Evolutionary conservation across 2,888 invertebrate genomes (phyloP).

Genomic region (Ormyrus labotus): DNA sequence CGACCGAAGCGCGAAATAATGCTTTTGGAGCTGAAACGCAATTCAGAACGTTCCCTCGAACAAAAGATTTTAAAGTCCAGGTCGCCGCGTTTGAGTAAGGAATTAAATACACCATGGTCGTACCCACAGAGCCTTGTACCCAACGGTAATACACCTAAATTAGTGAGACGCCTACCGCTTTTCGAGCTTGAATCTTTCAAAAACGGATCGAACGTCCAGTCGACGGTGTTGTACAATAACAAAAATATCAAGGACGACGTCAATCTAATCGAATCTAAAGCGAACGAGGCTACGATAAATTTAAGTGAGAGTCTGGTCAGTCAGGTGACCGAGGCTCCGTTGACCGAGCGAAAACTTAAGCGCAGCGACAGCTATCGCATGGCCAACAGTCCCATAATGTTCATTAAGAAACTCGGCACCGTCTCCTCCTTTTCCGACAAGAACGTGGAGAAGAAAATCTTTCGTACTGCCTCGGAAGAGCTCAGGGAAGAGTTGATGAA

Average conservation of each 20-base stretch:
- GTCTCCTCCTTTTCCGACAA: constrained; percentile 62
- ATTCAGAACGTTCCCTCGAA: constrained; percentile 42
- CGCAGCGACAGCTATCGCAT: constrained; percentile 90
- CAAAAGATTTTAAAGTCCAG: constrained; percentile 53
- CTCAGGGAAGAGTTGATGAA: constrained; percentile 77
- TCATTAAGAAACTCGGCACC: constrained; percentile 77
- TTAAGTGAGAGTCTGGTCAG: not conserved
- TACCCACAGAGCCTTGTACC: constrained; percentile 55
- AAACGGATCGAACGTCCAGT: too few relatives aligned
- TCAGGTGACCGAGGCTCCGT: constrained; percentile 47
- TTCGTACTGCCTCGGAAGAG: constrained; percentile 72
- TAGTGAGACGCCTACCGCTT: constrained; percentile 64
- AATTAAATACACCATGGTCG: not conserved
- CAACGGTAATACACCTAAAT: constrained; percentile 70
- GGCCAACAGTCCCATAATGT: constrained; percentile 85
- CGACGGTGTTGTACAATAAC: too few relatives aligned
- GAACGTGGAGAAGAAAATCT: constrained; percentile 64
- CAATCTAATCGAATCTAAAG: too few relatives aligned
- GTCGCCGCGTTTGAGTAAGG: not conserved
- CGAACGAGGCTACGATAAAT: too few relatives aligned
- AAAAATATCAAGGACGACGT: too few relatives aligned
- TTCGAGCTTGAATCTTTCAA: not conserved
- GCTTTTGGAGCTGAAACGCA: constrained; percentile 49
- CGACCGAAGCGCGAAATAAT: constrained; percentile 30
- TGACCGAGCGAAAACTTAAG: constrained; percentile 79